phyloP scores from a whole-genome alignment of 2,888 invertebrate species.

The Cataglyphis rosenhaueri region DNA sequence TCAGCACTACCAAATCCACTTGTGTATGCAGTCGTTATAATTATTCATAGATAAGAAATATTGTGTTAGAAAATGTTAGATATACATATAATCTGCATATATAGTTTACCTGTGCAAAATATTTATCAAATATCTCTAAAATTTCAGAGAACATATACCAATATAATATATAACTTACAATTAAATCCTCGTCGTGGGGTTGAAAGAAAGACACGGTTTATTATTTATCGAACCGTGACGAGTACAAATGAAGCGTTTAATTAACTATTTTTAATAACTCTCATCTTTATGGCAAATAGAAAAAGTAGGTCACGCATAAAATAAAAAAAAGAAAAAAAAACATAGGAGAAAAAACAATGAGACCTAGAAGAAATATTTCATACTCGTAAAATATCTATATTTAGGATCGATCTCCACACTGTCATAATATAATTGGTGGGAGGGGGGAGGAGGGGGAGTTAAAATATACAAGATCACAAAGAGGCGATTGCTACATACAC shows the following conservation, averaged over 20 bases:
- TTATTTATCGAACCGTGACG: not conserved
- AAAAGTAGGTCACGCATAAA: conserved; percentile 23
- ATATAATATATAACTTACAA: not conserved
- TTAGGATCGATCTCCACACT: not conserved
- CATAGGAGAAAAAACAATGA: not conserved
- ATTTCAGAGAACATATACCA: conserved; percentile 19
- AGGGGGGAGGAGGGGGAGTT: not conserved
- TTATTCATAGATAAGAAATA: not conserved
- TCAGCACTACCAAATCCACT: conserved; percentile 31
- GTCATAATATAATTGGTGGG: conserved; percentile 29
- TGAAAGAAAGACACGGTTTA: conserved; percentile 9
- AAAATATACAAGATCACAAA: conserved; percentile 15
- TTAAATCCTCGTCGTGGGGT: conserved; percentile 1
- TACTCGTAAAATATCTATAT: conserved; percentile 5
- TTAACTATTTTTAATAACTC: conserved; percentile 20
- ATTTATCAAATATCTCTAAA: conserved; percentile 1
- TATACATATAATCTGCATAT: not conserved
- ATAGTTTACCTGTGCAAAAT: not conserved
- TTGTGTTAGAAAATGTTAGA: not conserved
- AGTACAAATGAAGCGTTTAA: not conserved
- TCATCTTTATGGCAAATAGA: not conserved
- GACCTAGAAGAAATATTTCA: conserved; percentile 10
- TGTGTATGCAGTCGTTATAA: conserved; percentile 4
- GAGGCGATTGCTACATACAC: conserved; percentile 18
- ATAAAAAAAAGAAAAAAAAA: not conserved